Evolutionary conservation across 2,797 vertebrate genomes (phyloP), one percentile per base, ranked within the genome.

Genomic region (Amblyopsis hoosieri): DNA sequence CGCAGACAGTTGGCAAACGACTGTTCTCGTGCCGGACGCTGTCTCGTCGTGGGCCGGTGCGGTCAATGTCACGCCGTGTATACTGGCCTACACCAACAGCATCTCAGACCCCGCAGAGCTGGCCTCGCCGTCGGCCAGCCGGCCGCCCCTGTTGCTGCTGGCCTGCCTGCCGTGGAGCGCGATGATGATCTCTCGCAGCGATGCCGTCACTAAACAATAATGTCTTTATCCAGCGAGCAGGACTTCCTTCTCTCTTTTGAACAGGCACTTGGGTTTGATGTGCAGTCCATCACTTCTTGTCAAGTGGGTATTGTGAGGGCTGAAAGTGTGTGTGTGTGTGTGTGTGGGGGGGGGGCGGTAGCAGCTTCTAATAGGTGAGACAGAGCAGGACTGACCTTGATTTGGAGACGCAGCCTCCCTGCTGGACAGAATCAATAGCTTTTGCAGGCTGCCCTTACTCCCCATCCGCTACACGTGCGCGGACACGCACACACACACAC

Each of bases 381-480:
- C 87, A 78, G 89, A 91, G 92, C 86, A 80, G 90, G 84, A 56
- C 92, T 94, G 92, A 92, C 93, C 93, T 90, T 93, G 91, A 83
- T 91, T 92, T 90, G 90, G 90, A 90, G 79, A 90, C 73, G 6
- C 82, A 70, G 87, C 89, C 87, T 92, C 86, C 90, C 92, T 51
- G 66, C 91, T 66, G 75, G 84, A 90, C 72, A 68, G 47, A 91
- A 95, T 98, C 94, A 77, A 96, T 98, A 92, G 85, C 80, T 56
- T 72, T 91, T 91, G 86, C 92, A 90, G 91, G 79, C 92, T 87
- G 90, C 88, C 93, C 91, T 92, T 79, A 87, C 86, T 92, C 89
- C 79, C 72, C 88, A 84, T 85, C 78, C 76, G 79, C 66, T 77
- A 71, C 79, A 90, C 81, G 54, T 65, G 62, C 19, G 77, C 64